A percentile compares a stretch with the other conserved stretches of the same genome.
Evolutionary conservation across 1,140 invertebrate species (phyloP).

Genomic region (Leptinotarsa defecta): DNA sequence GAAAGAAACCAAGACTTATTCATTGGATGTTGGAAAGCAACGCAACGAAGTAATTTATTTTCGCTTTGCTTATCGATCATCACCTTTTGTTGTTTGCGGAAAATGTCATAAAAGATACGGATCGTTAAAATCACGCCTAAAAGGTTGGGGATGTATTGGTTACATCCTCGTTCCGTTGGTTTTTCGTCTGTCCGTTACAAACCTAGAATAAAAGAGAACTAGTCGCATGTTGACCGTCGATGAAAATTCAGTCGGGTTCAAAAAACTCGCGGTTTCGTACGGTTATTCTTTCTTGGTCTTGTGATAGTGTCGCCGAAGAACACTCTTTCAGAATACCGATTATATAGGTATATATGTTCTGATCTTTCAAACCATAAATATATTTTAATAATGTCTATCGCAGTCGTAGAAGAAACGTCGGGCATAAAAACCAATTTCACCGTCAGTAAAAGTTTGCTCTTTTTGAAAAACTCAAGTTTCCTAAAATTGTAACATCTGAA

Average conservation of each 20-base stretch:
- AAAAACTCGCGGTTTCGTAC: background rate
- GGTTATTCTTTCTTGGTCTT: background rate
- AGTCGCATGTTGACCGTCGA: background rate
- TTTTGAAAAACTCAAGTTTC: no score
- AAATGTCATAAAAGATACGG: constrained; percentile 40
- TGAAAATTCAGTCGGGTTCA: background rate
- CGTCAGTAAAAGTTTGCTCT: no score
- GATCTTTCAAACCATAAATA: no score
- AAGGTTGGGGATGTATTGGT: constrained; percentile 23
- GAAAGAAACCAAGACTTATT: background rate
- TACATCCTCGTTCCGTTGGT: constrained; percentile 22
- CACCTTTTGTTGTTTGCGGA: constrained; percentile 31
- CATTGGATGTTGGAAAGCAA: background rate
- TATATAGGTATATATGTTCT: no score
- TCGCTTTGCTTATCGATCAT: constrained; percentile 34
- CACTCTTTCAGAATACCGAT: no score
- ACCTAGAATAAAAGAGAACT: background rate
- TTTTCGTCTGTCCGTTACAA: constrained; percentile 8
- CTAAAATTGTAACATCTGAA: no score
- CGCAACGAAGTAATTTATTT: constrained; percentile 12
- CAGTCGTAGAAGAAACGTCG: no score
- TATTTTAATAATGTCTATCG: no score
- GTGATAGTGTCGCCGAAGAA: background rate
- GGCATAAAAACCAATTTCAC: no score
- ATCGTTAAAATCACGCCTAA: constrained; percentile 38